Conservation (phyloP, 2,797 vertebrate species). For the Ptychadena robeensis region DNA sequence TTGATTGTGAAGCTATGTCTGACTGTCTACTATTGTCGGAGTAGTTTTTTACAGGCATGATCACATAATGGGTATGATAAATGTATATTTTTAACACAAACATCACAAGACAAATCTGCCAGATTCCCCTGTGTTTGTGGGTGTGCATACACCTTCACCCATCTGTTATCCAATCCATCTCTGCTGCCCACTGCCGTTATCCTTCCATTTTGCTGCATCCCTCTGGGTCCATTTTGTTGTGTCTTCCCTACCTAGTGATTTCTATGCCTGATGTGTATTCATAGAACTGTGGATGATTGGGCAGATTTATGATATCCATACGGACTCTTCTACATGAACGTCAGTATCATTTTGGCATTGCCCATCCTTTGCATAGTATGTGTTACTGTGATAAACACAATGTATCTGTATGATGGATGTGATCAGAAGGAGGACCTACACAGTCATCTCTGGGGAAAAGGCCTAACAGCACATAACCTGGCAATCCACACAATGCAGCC, state of each 20-base stretch:
- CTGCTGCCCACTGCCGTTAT: neutral
- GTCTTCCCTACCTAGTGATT: constrained; percentile 5
- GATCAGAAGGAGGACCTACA: neutral
- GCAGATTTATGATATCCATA: neutral
- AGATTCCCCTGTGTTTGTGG: neutral
- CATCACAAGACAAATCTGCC: neutral
- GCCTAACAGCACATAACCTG: constrained; percentile 18
- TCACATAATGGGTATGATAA: neutral
- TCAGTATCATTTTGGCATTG: neutral
- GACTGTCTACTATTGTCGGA: neutral
- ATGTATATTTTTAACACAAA: neutral
- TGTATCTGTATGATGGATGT: neutral
- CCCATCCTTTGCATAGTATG: neutral
- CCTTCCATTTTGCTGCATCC: constrained; percentile 50
- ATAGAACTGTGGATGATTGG: neutral
- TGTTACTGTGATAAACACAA: neutral
- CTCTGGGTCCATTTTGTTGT: constrained; percentile 46
- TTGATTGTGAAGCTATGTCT: neutral
- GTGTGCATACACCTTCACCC: neutral
- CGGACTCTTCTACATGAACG: neutral
- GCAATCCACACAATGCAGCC: neutral
- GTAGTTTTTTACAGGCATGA: neutral
- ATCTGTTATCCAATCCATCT: neutral
- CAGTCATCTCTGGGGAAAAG: constrained; percentile 32
- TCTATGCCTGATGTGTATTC: neutral